Evolutionary conservation across 2,113 vertebrate genomes (phyloP).

Genomic region (Etia nguti): DNA sequence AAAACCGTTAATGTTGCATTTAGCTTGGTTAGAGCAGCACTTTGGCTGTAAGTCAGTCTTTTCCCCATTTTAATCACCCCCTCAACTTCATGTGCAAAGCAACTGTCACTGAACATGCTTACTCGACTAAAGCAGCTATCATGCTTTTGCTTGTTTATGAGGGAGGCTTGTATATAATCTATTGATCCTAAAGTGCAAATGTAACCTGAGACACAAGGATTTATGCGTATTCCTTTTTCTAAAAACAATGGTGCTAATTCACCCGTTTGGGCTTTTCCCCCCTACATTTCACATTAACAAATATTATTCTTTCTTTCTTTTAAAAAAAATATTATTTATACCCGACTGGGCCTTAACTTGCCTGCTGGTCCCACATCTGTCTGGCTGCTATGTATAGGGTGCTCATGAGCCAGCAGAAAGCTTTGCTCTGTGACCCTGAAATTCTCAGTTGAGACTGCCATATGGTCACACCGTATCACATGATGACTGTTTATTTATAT

Average conservation of each 20-base stretch:
- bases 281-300: background rate
- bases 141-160: background rate
- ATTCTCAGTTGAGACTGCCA: constrained; percentile 35
- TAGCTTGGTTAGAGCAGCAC: background rate
- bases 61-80: background rate
- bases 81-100: background rate
- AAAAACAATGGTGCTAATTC: background rate
- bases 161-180: background rate
- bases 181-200: background rate
- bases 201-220: constrained; percentile 1
- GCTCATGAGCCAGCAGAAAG: constrained; percentile 16
- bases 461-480: constrained; percentile 46
- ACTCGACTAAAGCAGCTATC: background rate
- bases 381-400: background rate
- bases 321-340: background rate
- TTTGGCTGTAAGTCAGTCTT: background rate
- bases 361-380: constrained; percentile 17
- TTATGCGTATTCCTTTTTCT: background rate
- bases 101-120: background rate
- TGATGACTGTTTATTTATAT: constrained; percentile 57
- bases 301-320: background rate
- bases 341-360: background rate
- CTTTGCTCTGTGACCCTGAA: constrained; percentile 37
- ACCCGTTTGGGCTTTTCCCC: background rate
- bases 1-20: background rate